phyloP scores from a whole-genome alignment of 2,797 vertebrate genomes.

The Diplodus sargus region DNA sequence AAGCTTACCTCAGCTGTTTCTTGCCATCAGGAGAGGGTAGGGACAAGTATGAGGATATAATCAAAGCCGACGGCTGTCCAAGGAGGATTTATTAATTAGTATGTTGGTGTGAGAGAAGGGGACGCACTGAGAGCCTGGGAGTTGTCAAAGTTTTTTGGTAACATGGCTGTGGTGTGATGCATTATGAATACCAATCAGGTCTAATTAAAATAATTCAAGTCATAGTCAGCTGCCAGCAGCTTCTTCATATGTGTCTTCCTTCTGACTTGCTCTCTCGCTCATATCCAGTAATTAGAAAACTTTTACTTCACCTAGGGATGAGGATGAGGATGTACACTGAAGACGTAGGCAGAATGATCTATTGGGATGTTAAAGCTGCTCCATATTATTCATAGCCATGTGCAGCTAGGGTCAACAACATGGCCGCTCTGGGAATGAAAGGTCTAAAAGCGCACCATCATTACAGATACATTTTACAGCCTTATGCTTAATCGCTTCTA shows the following conservation, averaged over 20 bases:
- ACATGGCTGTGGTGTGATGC: conserved; percentile 42
- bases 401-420: conserved; percentile 62
- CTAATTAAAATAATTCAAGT: conserved; percentile 54
- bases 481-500: conserved; percentile 36
- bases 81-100: conserved; percentile 68
- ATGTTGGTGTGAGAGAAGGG: conserved; percentile 36
- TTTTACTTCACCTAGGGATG: conserved; percentile 21
- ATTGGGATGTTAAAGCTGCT: conserved; percentile 51
- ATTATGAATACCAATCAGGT: conserved; percentile 58
- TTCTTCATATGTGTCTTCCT: neutral
- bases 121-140: conserved; percentile 32
- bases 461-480: conserved; percentile 53
- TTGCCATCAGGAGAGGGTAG: conserved; percentile 36
- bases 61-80: conserved; percentile 58
- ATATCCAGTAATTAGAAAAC: conserved; percentile 48
- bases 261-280: neutral
- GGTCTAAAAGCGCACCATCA: conserved; percentile 48
- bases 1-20: conserved; percentile 45
- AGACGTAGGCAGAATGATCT: conserved; percentile 56
- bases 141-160: conserved; percentile 60
- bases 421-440: conserved; percentile 46
- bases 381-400: conserved; percentile 59
- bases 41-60: conserved; percentile 49
- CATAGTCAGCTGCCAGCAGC: conserved; percentile 22
- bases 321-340: conserved; percentile 26